Evolutionary conservation across 2,797 vertebrate genomes (phyloP).

Genomic region (Synaphobranchus kaupii): DNA sequence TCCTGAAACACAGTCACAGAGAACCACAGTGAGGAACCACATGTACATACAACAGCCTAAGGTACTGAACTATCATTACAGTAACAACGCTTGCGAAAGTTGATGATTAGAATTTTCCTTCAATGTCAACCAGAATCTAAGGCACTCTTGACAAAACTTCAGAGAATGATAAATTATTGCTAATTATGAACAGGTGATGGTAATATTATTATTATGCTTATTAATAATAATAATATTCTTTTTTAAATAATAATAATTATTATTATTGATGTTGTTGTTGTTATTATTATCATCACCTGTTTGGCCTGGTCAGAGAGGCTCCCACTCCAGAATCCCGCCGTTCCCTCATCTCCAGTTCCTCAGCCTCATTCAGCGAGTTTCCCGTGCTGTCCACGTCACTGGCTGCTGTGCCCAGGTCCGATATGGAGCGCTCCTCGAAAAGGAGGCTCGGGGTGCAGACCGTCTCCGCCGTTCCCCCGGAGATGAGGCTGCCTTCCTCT

Average conservation of each 20-base stretch:
- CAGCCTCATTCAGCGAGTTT: conserved; percentile 75
- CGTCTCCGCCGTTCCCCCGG: conserved; percentile 62
- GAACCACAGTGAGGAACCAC: not conserved
- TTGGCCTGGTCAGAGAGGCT: conserved; percentile 81
- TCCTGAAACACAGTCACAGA: conserved; percentile 59
- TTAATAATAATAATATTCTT: no score
- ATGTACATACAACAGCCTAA: not conserved
- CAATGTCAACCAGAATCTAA: no score
- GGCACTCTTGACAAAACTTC: no score
- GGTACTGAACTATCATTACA: not conserved
- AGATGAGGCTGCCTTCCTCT: conserved; percentile 2
- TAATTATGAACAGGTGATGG: no score
- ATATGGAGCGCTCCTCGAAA: conserved; percentile 74
- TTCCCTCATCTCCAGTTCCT: conserved; percentile 71
- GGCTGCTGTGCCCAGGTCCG: conserved; percentile 74
- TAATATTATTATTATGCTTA: no score
- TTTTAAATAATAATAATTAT: no score
- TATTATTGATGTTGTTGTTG: not conserved
- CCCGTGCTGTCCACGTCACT: conserved; percentile 79
- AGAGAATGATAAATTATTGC: no score
- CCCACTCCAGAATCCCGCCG: conserved; percentile 82
- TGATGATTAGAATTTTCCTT: no score
- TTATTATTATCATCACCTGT: conserved; percentile 68
- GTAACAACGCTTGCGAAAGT: no score
- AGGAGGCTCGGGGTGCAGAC: conserved; percentile 66